These are phyloP conservation scores for Drosophila erecta DNA, from an alignment of 1,140 invertebrate genomes.

Conservation along the genomic window DNA sequence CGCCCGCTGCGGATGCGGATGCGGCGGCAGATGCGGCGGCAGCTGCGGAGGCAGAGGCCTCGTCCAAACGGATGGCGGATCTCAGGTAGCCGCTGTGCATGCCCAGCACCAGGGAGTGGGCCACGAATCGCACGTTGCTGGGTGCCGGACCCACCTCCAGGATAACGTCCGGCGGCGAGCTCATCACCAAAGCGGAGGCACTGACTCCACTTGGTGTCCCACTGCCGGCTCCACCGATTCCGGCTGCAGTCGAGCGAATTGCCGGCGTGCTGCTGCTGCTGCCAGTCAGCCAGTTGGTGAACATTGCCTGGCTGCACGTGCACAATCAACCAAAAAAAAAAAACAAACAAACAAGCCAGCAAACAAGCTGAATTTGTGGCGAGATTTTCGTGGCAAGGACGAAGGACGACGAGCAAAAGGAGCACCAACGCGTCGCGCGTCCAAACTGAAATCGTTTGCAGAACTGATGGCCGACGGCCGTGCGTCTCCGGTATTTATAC, in stretches of 20 bases:
- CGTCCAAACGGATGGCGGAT: slow-evolving; percentile 85
- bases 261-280: slow-evolving; percentile 56
- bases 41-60: slow-evolving; percentile 11
- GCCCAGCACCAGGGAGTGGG: slow-evolving; percentile 88
- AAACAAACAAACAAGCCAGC: not conserved
- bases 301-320: slow-evolving; percentile 61
- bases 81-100: slow-evolving; percentile 90
- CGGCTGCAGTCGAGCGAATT: slow-evolving; percentile 19
- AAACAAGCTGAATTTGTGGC: not conserved
- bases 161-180: slow-evolving; percentile 87
- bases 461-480: slow-evolving; percentile 72
- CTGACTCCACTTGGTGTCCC: slow-evolving; percentile 44
- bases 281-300: slow-evolving; percentile 84
- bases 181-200: slow-evolving; percentile 49
- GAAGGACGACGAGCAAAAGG: not conserved
- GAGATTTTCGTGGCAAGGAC: slow-evolving; percentile 9
- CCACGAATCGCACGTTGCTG: slow-evolving; percentile 88
- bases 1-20: too few species aligned
- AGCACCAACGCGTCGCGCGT: slow-evolving; percentile 26
- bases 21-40: too few species aligned
- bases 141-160: slow-evolving; percentile 87
- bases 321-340: slow-evolving; percentile 28
- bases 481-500: slow-evolving; percentile 68
- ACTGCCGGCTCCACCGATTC: slow-evolving; percentile 1
- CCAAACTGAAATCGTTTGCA: slow-evolving; percentile 68